Evolutionary conservation across 2,113 vertebrate genomes (phyloP), one percentile per base, ranked within the genome.

Genomic region (Sialia sialis): DNA sequence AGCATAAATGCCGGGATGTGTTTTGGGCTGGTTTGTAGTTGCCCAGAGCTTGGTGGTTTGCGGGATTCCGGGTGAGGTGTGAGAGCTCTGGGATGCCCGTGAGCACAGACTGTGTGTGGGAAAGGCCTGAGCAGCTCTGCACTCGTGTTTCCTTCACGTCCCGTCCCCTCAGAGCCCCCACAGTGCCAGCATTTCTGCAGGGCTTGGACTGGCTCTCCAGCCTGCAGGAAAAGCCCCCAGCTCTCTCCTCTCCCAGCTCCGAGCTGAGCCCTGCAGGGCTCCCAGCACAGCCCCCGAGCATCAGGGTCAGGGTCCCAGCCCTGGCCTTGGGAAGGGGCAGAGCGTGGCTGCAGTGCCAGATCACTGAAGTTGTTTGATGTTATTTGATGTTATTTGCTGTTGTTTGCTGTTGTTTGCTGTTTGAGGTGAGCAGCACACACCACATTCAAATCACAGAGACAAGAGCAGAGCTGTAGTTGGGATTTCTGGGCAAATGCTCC

Each of bases 401-500:
- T 25, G 10, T 27, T 27, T 51, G 49, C 49, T 51, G 48, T 62
- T 59, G 29, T 75, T 89, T 78, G 62, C 54, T 94, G 21, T 44
- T 54, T 63, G 54, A 75, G 80, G 62, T 77, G 77, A 93, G 77
- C 59, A 90, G 21, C 16, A 15, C 69, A 48, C 10, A 1, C 41
- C 54, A 11, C 13, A 15, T 67, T 89, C 70, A 76, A 87, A 96
- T 84, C 86, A 86, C n/a, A 82, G 94, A 72, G 73, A 41, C 10
- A 41, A 84, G 67, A 89, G 79, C 44, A 90, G 79, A 58, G 85
- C n/a, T 94, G 58, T 49, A 73, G 86, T 48, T 87, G 67, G 81
- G 87, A 75, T 94, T 96, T 93, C 84, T 59, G 81, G 83, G 80
- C 38, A 55, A 89, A 76, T 78, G 67, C 70, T 64, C 84, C 67